A percentile compares a stretch with the other conserved stretches of the same genome.
Evolutionary conservation across 2,888 invertebrate genomes (phyloP).

Genomic region (Cheilosia vulpina): DNA sequence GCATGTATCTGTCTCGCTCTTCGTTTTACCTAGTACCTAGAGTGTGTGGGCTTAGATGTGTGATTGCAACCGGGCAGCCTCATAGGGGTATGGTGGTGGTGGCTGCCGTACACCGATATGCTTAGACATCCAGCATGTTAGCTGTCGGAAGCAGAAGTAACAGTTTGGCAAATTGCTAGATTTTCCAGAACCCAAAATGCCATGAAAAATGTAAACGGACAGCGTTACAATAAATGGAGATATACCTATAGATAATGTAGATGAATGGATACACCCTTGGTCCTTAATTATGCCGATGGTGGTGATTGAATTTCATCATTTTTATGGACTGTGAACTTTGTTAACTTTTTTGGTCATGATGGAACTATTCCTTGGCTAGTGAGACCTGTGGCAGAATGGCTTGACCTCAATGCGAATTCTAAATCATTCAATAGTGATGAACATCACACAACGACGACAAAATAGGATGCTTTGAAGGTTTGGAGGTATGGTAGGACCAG

Average conservation of each 20-base stretch:
- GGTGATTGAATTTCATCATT: slow-evolving; percentile 10
- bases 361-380: too few relatives aligned
- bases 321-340: too few relatives aligned
- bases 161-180: slow-evolving; percentile 75
- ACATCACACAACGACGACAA: too few relatives aligned
- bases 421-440: too few relatives aligned
- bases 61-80: slow-evolving; percentile 62
- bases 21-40: slow-evolving; percentile 41
- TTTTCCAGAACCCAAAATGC: slow-evolving; percentile 69
- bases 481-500: too few relatives aligned
- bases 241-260: background rate
- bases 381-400: too few relatives aligned
- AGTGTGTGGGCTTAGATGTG: slow-evolving; percentile 64
- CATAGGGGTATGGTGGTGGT: slow-evolving; percentile 38
- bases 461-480: too few relatives aligned
- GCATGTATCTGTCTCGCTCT: slow-evolving; percentile 33
- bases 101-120: slow-evolving; percentile 64
- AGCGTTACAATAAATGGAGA: slow-evolving; percentile 54
- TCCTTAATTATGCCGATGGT: slow-evolving; percentile 46
- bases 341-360: too few relatives aligned
- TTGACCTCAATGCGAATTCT: too few relatives aligned
- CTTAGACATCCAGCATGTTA: slow-evolving; percentile 75
- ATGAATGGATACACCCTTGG: slow-evolving; percentile 13
- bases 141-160: slow-evolving; percentile 76
- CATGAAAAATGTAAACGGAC: slow-evolving; percentile 73